Evolutionary conservation across 2,797 vertebrate species (phyloP), one percentile per base, ranked within the genome.

Genomic region (Alosa sapidissima): DNA sequence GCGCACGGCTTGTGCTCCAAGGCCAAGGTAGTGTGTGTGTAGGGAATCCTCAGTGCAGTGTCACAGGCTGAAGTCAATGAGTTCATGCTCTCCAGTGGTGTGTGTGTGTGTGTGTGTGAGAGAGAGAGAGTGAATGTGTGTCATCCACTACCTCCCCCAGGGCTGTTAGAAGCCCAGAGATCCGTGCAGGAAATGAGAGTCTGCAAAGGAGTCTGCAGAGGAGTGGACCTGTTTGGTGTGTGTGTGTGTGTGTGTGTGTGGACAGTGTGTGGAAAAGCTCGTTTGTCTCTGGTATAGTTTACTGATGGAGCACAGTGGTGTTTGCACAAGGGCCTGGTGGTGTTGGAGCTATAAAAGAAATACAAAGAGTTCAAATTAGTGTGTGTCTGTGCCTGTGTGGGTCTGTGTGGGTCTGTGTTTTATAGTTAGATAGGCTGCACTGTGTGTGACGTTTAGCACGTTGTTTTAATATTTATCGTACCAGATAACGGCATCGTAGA

Each of bases 121-220:
- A n/a, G n/a, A n/a, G n/a, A n/a, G n/a, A n/a, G n/a, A n/a, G n/a
- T n/a, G n/a, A 82, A 78, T 85, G 82, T 81, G 54, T 82, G 85
- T 83, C 19, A n/a, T 45, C 51, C 60, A 85, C 84, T 93, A 87
- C 90, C 90, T 92, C 90, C 93, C 92, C 86, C 62, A 89, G 91
- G 93, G 94, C 91, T 90, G 87, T 90, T 82, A 91, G 94, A 95
- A 94, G 93, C 92, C 92, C 92, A 93, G 90, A 86, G 92, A 95
- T 93, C 90, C 89, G 90, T 91, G 89, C 94, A 94, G 94, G 94
- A 95, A 95, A 95, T 95, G 93, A 92, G 92, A 92, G 94, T 95
- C 93, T 95, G 93, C 91, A 86, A 89, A 91, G 87, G 92, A 92
- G 94, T 95, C 93, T 95, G 93, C 91, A 86, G 89, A 91, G 87